Evolutionary conservation across 2,888 invertebrate genomes (phyloP).

Genomic region (Campoletis raptor): DNA sequence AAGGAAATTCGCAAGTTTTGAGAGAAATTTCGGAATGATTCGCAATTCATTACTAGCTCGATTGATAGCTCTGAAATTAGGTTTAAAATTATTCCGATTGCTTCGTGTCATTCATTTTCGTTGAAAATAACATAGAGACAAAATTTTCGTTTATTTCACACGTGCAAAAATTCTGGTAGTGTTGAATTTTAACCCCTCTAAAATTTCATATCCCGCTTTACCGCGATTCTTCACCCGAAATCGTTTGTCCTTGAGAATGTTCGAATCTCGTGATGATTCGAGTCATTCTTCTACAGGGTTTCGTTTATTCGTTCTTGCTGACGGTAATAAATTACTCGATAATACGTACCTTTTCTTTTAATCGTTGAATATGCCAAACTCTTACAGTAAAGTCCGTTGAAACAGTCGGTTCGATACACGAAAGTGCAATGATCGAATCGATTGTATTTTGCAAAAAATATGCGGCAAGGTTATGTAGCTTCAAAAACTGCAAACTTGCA

Average conservation of each 20-base stretch:
- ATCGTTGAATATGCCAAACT: constrained; percentile 63
- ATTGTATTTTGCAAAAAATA: constrained; percentile 10
- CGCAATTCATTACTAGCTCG: not conserved
- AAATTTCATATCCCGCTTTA: not conserved
- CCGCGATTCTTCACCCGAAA: constrained; percentile 9
- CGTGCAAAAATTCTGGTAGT: not conserved
- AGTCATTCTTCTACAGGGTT: not conserved
- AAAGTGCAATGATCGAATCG: constrained; percentile 55
- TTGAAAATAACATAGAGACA: not conserved
- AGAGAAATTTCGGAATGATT: not conserved
- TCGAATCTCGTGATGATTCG: constrained; percentile 4
- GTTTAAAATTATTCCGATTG: not conserved
- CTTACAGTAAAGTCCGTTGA: constrained; percentile 51
- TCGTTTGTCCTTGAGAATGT: not conserved
- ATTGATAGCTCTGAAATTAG: not conserved
- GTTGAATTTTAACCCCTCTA: constrained; percentile 1
- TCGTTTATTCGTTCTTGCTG: not conserved
- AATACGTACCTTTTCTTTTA: constrained; percentile 61
- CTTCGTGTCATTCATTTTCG: not conserved
- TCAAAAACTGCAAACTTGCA: not conserved
- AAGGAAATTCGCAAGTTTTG: not conserved
- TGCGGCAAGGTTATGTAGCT: constrained; percentile 14
- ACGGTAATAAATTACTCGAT: not conserved
- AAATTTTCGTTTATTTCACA: not conserved
- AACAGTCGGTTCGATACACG: constrained; percentile 44